Conservation (phyloP, 2,888 invertebrate genomes). For the Chironomus tentans region DNA sequence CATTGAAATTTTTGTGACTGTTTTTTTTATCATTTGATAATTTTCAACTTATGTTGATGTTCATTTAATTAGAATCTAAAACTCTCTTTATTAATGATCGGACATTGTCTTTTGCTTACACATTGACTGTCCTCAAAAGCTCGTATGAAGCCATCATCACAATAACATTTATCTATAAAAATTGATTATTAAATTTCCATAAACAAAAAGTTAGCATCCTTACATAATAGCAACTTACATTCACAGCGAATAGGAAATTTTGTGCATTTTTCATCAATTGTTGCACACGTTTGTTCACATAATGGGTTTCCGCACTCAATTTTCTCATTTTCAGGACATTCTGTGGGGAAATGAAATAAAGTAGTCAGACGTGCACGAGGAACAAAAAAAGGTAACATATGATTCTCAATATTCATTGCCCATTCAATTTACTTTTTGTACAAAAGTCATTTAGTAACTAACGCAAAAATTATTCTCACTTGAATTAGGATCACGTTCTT, state of each 20-base stretch:
- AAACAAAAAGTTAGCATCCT: too few relatives aligned
- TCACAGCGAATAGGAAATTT: not conserved
- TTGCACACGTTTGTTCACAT: not conserved
- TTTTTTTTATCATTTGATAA: too few relatives aligned
- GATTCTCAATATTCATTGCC: too few relatives aligned
- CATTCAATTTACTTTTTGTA: too few relatives aligned
- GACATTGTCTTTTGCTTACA: not conserved
- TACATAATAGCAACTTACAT: not conserved
- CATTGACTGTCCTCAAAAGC: constrained; percentile 1
- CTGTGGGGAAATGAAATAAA: not conserved
- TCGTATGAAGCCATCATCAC: not conserved
- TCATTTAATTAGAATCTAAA: too few relatives aligned
- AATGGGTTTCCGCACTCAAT: not conserved
- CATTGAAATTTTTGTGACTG: too few relatives aligned
- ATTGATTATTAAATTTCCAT: not conserved
- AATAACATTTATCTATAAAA: not conserved
- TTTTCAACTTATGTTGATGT: too few relatives aligned
- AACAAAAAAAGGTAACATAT: too few relatives aligned
- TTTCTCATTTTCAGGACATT: constrained; percentile 2
- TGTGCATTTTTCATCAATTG: not conserved
- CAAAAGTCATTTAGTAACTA: too few relatives aligned
- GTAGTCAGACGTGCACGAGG: too few relatives aligned
- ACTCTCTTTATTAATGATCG: not conserved
- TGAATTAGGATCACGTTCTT: too few relatives aligned
- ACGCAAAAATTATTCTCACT: too few relatives aligned